These are phyloP conservation scores for Recurvirostra avosetta DNA, from an alignment of 2,113 vertebrate genomes.

Conservation along the genomic window DNA sequence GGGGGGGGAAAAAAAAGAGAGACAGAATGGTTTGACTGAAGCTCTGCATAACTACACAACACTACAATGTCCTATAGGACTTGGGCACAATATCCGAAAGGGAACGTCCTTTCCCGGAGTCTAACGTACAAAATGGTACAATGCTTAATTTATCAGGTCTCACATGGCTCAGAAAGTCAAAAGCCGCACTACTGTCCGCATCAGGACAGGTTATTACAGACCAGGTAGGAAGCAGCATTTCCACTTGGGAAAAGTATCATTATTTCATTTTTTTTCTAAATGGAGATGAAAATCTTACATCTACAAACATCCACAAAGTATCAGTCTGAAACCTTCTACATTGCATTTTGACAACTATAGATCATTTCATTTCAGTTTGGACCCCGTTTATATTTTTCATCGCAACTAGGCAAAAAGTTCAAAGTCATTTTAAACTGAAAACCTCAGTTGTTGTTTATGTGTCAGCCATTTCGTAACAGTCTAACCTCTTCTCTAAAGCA, in stretches of 20 bases:
- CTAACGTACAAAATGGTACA: not conserved
- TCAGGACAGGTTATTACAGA: not conserved
- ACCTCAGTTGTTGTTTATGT: not conserved
- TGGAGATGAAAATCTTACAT: not conserved
- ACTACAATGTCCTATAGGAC: no score
- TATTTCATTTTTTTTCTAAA: not conserved
- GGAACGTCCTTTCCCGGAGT: not conserved
- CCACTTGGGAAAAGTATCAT: fast-evolving
- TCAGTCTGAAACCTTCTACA: not conserved
- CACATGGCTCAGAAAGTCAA: not conserved
- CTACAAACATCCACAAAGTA: not conserved
- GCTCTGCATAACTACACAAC: not conserved
- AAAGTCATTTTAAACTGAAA: not conserved
- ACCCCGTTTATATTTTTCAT: not conserved
- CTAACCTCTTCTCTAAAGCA: not conserved
- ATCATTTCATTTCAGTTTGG: not conserved
- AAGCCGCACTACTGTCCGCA: not conserved
- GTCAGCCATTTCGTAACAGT: not conserved
- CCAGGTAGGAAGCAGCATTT: not conserved
- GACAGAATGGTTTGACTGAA: not conserved
- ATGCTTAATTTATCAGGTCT: no score
- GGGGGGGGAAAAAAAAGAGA: not conserved
- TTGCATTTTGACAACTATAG: not conserved
- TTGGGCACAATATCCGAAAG: fast-evolving
- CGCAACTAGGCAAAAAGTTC: not conserved